phyloP scores from a whole-genome alignment of 2,888 invertebrate species.

The Pomacea canaliculata region DNA sequence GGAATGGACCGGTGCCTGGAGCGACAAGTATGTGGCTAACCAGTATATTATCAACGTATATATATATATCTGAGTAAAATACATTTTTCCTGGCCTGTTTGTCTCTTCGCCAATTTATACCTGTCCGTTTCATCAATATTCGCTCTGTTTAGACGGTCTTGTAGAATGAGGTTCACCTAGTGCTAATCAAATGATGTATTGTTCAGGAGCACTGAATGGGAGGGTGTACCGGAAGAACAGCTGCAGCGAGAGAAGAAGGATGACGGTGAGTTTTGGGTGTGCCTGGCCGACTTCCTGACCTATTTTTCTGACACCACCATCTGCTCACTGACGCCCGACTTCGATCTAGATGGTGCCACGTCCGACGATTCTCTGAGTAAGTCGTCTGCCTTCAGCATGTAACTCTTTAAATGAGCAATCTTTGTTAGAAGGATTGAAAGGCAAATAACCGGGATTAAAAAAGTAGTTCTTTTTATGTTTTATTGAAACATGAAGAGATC shows the following conservation, averaged over 20 bases:
- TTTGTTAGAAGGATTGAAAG: background rate
- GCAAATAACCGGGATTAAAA: slow-evolving; percentile 7
- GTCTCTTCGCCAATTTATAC: too few relatives aligned
- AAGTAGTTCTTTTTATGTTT: too few relatives aligned
- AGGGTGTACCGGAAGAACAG: slow-evolving; percentile 76
- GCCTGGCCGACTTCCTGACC: slow-evolving; percentile 78
- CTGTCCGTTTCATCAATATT: too few relatives aligned
- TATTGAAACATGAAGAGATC: too few relatives aligned
- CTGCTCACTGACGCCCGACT: slow-evolving; percentile 83
- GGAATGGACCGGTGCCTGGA: slow-evolving; percentile 82
- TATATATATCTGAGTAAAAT: too few relatives aligned
- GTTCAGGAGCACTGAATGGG: slow-evolving; percentile 77
- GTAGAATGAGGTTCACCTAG: too few relatives aligned
- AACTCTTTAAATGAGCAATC: background rate
- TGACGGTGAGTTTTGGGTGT: slow-evolving; percentile 83
- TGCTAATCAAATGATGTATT: background rate
- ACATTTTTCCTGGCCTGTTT: too few relatives aligned
- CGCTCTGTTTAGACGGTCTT: too few relatives aligned
- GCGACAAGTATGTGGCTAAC: slow-evolving; percentile 70
- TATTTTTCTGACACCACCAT: slow-evolving; percentile 80
- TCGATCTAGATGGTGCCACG: slow-evolving; percentile 75
- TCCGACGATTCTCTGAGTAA: slow-evolving; percentile 78
- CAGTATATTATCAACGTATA: too few relatives aligned
- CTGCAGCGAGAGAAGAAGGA: slow-evolving; percentile 78
- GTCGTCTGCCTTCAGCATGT: slow-evolving; percentile 19